These are phyloP conservation scores for Callosobruchus maculatus DNA, from an alignment of 2,888 invertebrate genomes.

Conservation along the genomic window DNA sequence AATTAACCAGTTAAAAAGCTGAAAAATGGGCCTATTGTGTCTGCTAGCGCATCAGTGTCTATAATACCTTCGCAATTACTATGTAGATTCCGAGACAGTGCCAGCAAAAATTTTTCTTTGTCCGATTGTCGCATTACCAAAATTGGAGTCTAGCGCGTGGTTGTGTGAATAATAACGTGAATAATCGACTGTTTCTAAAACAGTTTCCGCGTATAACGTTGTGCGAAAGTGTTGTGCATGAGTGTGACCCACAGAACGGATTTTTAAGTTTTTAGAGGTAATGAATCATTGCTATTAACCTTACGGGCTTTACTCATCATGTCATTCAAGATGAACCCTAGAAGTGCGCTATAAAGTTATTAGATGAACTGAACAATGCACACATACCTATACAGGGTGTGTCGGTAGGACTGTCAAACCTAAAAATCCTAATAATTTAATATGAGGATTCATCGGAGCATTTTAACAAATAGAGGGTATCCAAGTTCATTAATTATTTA, in stretches of 20 bases:
- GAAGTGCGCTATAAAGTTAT: no score
- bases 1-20: constrained; percentile 6
- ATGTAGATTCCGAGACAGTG: neutral
- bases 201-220: neutral
- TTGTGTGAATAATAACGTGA: neutral
- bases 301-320: neutral
- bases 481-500: no score
- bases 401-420: no score
- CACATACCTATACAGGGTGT: no score
- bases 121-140: neutral
- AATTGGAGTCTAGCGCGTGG: neutral
- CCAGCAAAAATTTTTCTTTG: neutral
- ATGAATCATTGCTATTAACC: constrained; percentile 20
- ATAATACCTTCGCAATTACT: neutral
- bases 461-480: no score
- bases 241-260: constrained; percentile 8
- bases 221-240: neutral
- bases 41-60: neutral
- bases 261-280: constrained; percentile 13
- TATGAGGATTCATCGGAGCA: no score
- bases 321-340: neutral
- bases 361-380: no score
- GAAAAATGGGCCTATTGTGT: neutral
- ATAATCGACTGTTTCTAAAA: neutral
- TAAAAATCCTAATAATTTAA: no score